Evolutionary conservation across 2,797 vertebrate species (phyloP).

Genomic region (Protonibea diacanthus): DNA sequence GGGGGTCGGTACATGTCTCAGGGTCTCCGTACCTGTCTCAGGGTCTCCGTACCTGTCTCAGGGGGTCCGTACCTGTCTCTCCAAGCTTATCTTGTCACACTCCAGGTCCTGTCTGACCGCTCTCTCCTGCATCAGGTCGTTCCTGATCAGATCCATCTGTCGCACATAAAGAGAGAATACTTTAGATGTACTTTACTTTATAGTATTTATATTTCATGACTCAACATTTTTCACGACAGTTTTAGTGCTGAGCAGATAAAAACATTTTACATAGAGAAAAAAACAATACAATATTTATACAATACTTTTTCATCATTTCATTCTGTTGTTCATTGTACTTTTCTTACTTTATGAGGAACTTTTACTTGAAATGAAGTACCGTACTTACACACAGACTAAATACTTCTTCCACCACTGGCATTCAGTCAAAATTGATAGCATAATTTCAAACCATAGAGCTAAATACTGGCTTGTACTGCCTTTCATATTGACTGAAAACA

Average conservation of each 20-base stretch:
- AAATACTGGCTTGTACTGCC: not conserved
- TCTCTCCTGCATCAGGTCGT: slow-evolving; percentile 93
- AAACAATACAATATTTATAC: too few relatives aligned
- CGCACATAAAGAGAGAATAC: slow-evolving; percentile 27
- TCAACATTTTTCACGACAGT: too few relatives aligned
- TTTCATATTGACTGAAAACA: slow-evolving; percentile 39
- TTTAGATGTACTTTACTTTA: not conserved
- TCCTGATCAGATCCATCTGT: slow-evolving; percentile 95
- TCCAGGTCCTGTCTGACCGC: slow-evolving; percentile 92
- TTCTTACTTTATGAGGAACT: not conserved
- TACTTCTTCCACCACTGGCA: not conserved
- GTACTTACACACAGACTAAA: not conserved
- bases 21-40: slow-evolving; percentile 87
- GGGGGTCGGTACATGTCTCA: slow-evolving; percentile 87
- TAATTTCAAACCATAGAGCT: not conserved
- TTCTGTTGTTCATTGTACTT: not conserved
- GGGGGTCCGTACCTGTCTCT: slow-evolving; percentile 91
- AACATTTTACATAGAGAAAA: not conserved
- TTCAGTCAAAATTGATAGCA: not conserved
- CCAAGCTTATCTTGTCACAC: slow-evolving; percentile 95
- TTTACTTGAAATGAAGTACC: not conserved
- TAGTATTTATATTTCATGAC: not conserved
- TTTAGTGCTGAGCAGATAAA: too few relatives aligned
- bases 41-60: slow-evolving; percentile 88
- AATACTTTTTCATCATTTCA: too few relatives aligned